These are phyloP conservation scores for Agonopterix subpropinquella DNA, from an alignment of 2,888 invertebrate species.

Conservation along the genomic window DNA sequence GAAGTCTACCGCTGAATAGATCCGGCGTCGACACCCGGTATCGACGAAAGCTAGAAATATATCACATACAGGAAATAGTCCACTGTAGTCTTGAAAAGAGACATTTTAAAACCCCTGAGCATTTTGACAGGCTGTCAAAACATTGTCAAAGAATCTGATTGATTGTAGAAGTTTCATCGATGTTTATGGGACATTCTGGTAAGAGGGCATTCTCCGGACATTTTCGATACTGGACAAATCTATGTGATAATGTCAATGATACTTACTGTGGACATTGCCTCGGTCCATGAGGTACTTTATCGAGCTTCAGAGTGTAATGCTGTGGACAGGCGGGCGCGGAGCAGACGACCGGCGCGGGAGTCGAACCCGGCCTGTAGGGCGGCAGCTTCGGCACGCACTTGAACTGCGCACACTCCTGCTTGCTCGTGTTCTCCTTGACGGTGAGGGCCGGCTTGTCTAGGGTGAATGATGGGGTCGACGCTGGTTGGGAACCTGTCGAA, in stretches of 20 bases:
- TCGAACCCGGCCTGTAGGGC: conserved; percentile 45
- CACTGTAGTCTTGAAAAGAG: too few species aligned
- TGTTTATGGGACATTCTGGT: too few species aligned
- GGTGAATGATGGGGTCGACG: conserved; percentile 43
- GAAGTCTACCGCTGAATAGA: too few species aligned
- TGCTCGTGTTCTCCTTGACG: conserved; percentile 8
- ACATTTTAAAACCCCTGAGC: too few species aligned
- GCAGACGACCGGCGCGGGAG: conserved; percentile 43
- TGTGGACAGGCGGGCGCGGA: conserved; percentile 75
- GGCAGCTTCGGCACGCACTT: conserved; percentile 68
- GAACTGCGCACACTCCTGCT: conserved; percentile 66
- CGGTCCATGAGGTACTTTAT: conserved; percentile 31
- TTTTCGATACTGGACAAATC: too few species aligned
- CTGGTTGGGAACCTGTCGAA: conserved; percentile 23
- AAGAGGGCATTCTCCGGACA: too few species aligned
- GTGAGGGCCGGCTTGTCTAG: conserved; percentile 43
- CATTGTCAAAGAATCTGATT: too few species aligned
- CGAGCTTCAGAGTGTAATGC: conserved; percentile 73
- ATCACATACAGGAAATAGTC: too few species aligned
- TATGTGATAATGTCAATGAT: background rate
- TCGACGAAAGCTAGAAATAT: too few species aligned
- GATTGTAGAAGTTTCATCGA: too few species aligned
- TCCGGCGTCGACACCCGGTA: too few species aligned
- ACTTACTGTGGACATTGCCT: conserved; percentile 70
- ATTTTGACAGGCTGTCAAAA: too few species aligned